Evolutionary conservation across 2,113 vertebrate genomes (phyloP).

Genomic region (Dasyornis broadbenti): DNA sequence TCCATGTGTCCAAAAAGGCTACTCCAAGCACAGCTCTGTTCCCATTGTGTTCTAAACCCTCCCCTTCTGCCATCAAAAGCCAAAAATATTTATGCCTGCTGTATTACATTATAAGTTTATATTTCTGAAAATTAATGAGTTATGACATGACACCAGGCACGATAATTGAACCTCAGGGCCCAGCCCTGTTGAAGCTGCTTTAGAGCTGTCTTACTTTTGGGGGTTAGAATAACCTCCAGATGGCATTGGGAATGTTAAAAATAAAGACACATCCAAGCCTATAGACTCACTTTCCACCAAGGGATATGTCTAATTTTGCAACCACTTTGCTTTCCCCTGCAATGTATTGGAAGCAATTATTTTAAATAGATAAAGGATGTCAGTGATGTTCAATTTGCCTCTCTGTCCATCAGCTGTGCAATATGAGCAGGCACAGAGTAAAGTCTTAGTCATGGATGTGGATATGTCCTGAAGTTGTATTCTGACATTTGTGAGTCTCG

Average conservation of each 20-base stretch:
- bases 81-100: slow-evolving; percentile 1
- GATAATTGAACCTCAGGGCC: slow-evolving; percentile 24
- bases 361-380: neutral
- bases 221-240: neutral
- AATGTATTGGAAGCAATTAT: neutral
- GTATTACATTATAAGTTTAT: neutral
- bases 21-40: neutral
- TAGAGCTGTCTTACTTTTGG: neutral
- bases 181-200: neutral
- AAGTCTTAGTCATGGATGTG: neutral
- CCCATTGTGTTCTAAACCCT: neutral
- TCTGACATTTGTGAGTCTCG: neutral
- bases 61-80: neutral
- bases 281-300: neutral
- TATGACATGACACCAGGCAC: slow-evolving; percentile 22
- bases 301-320: neutral
- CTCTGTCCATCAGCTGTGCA: neutral
- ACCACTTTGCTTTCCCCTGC: neutral
- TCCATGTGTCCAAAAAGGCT: neutral
- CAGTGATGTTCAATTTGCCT: neutral
- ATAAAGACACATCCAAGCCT: neutral
- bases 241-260: neutral
- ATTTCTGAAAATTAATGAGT: slow-evolving; percentile 28
- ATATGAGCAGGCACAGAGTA: neutral
- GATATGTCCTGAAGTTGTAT: neutral